Evolutionary conservation across 1,140 invertebrate species (phyloP), one percentile per base, ranked within the genome.

Genomic region (Cyphomyrmex costatus): DNA sequence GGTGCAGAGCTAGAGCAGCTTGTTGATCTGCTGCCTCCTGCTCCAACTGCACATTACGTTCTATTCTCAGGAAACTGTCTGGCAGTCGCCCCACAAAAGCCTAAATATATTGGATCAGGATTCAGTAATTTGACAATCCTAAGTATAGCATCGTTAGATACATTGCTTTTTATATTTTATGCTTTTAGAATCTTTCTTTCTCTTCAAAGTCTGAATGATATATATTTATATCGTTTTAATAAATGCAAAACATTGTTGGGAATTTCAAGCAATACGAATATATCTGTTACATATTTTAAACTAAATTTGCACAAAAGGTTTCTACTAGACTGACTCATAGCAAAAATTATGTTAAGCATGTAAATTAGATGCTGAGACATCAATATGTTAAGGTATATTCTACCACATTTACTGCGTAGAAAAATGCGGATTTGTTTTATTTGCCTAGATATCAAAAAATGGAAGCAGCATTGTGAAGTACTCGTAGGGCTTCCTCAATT

Each of bases 51-150:
- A 94, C 92, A 65, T 94, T 93, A 3, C 95, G 94, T 7, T 96
- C 94, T 78, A 98, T 94, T 85, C 97, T 96, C 5, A 99, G 95
- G 93, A 99, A 99, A 92, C 98, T 97, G 65, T 96, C 94, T 6
- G 98, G 98, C 8, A 99, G 94, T 27, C 97, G 97, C 2, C 98
- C 98, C 73, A 99, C 92, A 90, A 98, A 96, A 4, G 97, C 97
- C 97, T 97, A 6, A 36, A 27, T 27, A 56, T 2, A 87, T 93
- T 85, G 60, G 33, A 90, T 80, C 42, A 3, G 0, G 2, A 68
- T 66, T 66, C 42, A 21, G 2, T 60, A 33, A 33, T 30, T 53
- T 7, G 8, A 12, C 7, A 30, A 24, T 51, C 8, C 19, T 80
- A 30, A 63, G 16, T 60, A 14, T 27, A 60, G 27, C 0, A 46